Evolutionary conservation across 2,888 invertebrate genomes (phyloP), one percentile per base, ranked within the genome.

Genomic region (Perizoma flavofasciatum): DNA sequence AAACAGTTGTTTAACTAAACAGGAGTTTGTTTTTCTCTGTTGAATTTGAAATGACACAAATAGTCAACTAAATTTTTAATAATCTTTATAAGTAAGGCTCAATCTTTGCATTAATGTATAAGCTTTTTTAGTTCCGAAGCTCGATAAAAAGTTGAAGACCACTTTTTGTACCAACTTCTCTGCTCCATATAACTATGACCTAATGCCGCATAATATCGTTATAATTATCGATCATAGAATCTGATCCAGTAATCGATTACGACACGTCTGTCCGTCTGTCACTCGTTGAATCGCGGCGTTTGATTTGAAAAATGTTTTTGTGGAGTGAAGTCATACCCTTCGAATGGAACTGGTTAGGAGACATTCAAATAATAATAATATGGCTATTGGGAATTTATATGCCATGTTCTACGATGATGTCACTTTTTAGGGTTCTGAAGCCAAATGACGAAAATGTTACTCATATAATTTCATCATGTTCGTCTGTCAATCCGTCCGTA

Each of bases 261-360:
- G 74, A 77, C 76, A 75, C 52, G 51, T 52, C 66, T 57, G 67
- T 69, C 67, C 55, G 59, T 58, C 63, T 59, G 61, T 37, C 5
- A 7, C 61, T 68, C 60, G 68, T 62, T 61, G 71, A 71, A 70
- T 60, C 60, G 71, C 69, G 79, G 78, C 74, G 68, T 72, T 74
- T 77, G 76, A 53, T 45, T 10, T 33, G 45, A 75, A 72, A 67
- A 63, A 53, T 68, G 65, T 68, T 66, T 65, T 65, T 77, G 79
- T 82, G 79, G 81, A 83, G 66, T 86, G 85, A 85, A 79, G 79
- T 85, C 85, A 84, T 77, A 65, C 68, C 72, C 71, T 67, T 79
- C 79, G 80, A 76, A 79, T 67, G 71, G 40, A 50, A 59, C 50
- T 50, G 54, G 59, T 59, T 59, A 53, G 55, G 59, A 55, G 55